phyloP scores from a whole-genome alignment of 2,113 vertebrate species.

The Rissa tridactyla region DNA sequence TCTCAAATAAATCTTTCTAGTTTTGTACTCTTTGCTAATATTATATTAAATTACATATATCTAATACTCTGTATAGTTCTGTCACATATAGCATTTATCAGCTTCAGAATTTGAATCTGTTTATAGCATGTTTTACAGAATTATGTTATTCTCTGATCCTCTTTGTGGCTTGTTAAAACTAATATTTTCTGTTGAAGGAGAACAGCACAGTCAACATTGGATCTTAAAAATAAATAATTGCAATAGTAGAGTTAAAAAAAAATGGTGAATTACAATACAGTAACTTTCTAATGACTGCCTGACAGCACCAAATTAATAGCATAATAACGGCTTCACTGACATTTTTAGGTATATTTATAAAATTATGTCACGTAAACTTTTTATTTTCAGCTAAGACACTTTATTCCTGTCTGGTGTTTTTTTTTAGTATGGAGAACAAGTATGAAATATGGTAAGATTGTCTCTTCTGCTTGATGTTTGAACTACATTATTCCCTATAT shows the following conservation, averaged over 20 bases:
- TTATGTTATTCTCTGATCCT: not conserved
- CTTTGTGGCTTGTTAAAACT: not conserved
- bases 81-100: not conserved
- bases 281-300: not conserved
- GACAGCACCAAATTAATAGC: not conserved
- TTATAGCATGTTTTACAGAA: not conserved
- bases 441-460: not conserved
- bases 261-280: not conserved
- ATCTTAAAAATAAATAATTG: not conserved
- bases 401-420: not conserved
- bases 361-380: not conserved
- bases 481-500: not conserved
- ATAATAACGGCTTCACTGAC: not conserved
- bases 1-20: not conserved
- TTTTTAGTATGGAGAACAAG: not conserved
- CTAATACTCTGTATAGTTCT: not conserved
- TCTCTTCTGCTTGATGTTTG: not conserved
- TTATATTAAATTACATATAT: not conserved
- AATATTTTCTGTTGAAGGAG: not conserved
- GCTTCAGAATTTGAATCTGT: not conserved
- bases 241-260: not conserved
- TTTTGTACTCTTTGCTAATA: constrained; percentile 2
- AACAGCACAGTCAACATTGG: not conserved
- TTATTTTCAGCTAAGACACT: not conserved
- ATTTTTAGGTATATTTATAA: not conserved